phyloP scores from a whole-genome alignment of 2,888 invertebrate genomes.

The Mimas tiliae region DNA sequence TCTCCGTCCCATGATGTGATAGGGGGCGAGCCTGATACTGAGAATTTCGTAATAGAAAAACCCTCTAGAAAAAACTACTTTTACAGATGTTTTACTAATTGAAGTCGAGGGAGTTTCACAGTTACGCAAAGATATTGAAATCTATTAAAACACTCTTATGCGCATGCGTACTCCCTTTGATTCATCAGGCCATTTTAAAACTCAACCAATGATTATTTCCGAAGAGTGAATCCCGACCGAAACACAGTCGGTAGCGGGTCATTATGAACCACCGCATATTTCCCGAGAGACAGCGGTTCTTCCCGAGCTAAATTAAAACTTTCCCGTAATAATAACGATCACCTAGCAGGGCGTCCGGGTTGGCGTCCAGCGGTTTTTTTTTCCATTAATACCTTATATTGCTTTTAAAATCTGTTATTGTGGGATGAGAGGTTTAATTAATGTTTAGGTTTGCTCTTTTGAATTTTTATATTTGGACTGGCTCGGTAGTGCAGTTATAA shows the following conservation, averaged over 20 bases:
- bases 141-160: no score
- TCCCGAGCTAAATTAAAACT: constrained; percentile 38
- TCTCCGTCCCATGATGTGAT: no score
- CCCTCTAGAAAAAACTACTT: no score
- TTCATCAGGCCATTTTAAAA: background rate
- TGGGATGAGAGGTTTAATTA: background rate
- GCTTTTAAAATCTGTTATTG: constrained; percentile 15
- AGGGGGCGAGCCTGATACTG: no score
- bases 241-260: constrained; percentile 2
- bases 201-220: background rate
- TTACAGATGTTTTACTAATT: no score
- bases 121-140: no score
- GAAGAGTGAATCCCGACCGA: background rate
- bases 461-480: background rate
- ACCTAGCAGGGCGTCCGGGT: background rate
- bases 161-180: background rate
- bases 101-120: no score
- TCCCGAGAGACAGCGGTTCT: constrained; percentile 33
- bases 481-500: no score
- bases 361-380: background rate
- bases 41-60: no score
- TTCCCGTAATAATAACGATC: constrained; percentile 33
- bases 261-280: constrained; percentile 33
- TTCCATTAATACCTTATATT: constrained; percentile 32
- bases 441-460: background rate